Percentiles rank a stretch among this genome's conserved stretches.
Conservation (phyloP, 2,888 invertebrate species). For the Gryllus longicercus region DNA sequence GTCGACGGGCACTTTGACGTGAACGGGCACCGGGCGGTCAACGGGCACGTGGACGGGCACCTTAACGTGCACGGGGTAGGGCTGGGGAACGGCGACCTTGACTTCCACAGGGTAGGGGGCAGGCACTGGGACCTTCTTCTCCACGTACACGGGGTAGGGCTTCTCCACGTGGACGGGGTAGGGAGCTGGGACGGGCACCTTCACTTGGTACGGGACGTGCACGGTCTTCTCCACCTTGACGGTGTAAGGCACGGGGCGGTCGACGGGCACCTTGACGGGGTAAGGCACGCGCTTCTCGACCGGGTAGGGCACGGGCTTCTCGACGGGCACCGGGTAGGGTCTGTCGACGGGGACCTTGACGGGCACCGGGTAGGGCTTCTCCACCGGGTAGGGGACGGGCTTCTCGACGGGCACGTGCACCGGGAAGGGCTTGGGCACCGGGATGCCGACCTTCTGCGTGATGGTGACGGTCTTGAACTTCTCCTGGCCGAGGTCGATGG, state of each 20-base stretch:
- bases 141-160: conserved; percentile 56
- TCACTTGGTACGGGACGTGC: conserved; percentile 75
- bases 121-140: conserved; percentile 62
- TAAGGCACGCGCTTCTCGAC: conserved; percentile 73
- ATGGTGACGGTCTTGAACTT: conserved; percentile 73
- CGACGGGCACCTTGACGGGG: conserved; percentile 69
- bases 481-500: conserved; percentile 46
- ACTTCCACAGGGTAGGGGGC: conserved; percentile 57
- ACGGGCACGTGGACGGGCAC: conserved; percentile 52
- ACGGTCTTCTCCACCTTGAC: conserved; percentile 59
- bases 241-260: conserved; percentile 71
- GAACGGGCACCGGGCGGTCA: conserved; percentile 59
- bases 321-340: conserved; percentile 54
- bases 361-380: conserved; percentile 71
- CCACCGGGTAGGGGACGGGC: conserved; percentile 63
- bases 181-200: conserved; percentile 54
- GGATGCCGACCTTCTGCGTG: conserved; percentile 74
- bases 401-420: conserved; percentile 70
- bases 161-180: conserved; percentile 62
- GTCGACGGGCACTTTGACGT: conserved; percentile 63
- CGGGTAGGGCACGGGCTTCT: conserved; percentile 66
- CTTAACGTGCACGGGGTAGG: conserved; percentile 53
- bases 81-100: conserved; percentile 54
- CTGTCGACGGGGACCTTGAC: conserved; percentile 57
- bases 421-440: conserved; percentile 64